phyloP scores from a whole-genome alignment of 2,888 invertebrate species.

The Brachypalpus laphriformis region DNA sequence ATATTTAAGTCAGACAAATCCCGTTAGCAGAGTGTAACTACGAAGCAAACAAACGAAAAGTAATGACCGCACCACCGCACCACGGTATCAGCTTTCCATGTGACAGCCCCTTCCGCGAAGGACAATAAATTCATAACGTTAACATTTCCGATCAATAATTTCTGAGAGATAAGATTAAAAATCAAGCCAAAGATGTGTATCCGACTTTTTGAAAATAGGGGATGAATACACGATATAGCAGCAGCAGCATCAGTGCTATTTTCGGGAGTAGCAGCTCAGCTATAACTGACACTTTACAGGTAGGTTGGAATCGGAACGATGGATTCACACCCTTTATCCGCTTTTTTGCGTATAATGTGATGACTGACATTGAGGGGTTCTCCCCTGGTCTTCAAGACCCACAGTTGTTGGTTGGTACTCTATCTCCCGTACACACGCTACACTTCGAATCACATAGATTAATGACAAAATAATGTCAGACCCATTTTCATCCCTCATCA shows the following conservation, averaged over 20 bases:
- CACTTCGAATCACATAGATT: slow-evolving; percentile 77
- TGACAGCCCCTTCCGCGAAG: background rate
- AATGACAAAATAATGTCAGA: slow-evolving; percentile 82
- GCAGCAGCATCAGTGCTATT: slow-evolving; percentile 7
- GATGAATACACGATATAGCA: background rate
- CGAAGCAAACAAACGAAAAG: background rate
- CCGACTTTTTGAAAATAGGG: slow-evolving; percentile 2
- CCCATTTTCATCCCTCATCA: slow-evolving; percentile 75
- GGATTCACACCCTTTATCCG: slow-evolving; percentile 60
- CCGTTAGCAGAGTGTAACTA: slow-evolving; percentile 40
- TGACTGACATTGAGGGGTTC: slow-evolving; percentile 64
- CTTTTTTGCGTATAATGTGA: slow-evolving; percentile 47
- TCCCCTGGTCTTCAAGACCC: slow-evolving; percentile 27
- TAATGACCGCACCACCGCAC: background rate
- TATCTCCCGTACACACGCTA: slow-evolving; percentile 21
- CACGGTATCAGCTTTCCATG: slow-evolving; percentile 12
- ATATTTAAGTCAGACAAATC: slow-evolving; percentile 61
- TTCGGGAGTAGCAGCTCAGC: background rate
- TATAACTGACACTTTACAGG: slow-evolving; percentile 57
- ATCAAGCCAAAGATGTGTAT: slow-evolving; percentile 54
- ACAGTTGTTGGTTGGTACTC: slow-evolving; percentile 25
- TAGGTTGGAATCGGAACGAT: slow-evolving; percentile 50
- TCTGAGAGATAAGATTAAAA: slow-evolving; percentile 59
- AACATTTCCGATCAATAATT: slow-evolving; percentile 59
- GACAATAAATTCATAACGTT: slow-evolving; percentile 63